phyloP scores from a whole-genome alignment of 2,113 vertebrate genomes.

The Sprattus sprattus region DNA sequence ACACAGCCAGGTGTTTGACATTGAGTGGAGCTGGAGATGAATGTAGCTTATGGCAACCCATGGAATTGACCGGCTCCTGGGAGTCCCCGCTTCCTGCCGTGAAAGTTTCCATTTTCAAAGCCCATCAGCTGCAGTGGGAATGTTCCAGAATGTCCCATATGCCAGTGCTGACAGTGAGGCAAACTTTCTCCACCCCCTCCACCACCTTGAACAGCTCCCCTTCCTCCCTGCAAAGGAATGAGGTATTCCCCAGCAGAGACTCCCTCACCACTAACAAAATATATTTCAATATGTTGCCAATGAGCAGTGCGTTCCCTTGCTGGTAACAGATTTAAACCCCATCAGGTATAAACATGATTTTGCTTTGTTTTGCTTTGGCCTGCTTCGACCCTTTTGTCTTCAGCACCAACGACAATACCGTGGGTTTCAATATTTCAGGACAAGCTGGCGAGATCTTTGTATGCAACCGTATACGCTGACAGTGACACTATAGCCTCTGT shows the following conservation, averaged over 20 bases:
- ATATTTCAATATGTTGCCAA: conserved; percentile 67
- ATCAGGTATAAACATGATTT: conserved; percentile 69
- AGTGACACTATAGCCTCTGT: neutral
- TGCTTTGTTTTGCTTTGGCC: conserved; percentile 57
- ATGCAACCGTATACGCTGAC: neutral
- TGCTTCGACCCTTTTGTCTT: neutral
- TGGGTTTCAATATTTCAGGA: neutral
- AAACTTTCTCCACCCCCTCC: conserved; percentile 57
- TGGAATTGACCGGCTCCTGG: conserved; percentile 77
- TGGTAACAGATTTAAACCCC: conserved; percentile 61
- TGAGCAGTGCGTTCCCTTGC: conserved; percentile 55
- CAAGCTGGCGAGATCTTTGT: neutral
- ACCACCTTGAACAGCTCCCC: neutral
- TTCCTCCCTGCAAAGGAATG: conserved; percentile 44
- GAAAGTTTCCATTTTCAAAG: conserved; percentile 89
- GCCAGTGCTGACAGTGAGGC: conserved; percentile 70
- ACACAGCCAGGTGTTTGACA: conserved; percentile 84
- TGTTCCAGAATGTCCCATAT: conserved; percentile 73
- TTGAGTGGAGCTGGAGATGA: conserved; percentile 78
- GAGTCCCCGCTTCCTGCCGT: conserved; percentile 81
- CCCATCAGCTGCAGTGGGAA: conserved; percentile 75
- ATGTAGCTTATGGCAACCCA: conserved; percentile 79
- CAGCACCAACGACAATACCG: neutral
- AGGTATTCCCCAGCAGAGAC: conserved; percentile 67
- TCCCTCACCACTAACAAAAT: conserved; percentile 70